phyloP scores from a whole-genome alignment of 2,888 invertebrate genomes.

The Cephus sareptanus region DNA sequence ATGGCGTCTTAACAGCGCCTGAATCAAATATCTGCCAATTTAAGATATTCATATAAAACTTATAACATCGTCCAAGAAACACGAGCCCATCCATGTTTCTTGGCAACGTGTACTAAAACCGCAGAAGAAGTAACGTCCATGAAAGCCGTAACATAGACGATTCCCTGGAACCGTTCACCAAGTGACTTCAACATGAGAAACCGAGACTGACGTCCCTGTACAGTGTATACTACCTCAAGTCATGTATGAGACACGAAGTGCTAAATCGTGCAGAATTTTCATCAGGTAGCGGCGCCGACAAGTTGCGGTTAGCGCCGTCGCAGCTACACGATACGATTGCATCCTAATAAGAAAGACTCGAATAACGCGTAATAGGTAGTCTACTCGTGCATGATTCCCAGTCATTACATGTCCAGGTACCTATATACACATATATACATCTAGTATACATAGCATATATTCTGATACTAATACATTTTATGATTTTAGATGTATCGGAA shows the following conservation, averaged over 20 bases:
- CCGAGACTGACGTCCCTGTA: neutral
- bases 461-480: neutral
- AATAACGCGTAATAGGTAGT: neutral
- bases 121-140: neutral
- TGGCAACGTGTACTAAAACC: neutral
- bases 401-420: neutral
- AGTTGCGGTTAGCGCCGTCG: neutral
- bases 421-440: neutral
- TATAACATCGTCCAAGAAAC: neutral
- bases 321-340: neutral
- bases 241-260: neutral
- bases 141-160: neutral
- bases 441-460: neutral
- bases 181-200: neutral
- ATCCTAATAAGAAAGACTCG: neutral
- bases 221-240: neutral
- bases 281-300: conserved; percentile 1
- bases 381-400: neutral
- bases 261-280: neutral
- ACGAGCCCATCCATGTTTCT: neutral
- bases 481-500: neutral
- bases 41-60: neutral
- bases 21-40: neutral
- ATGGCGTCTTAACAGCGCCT: neutral
- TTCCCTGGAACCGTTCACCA: neutral